Evolutionary conservation across 2,113 vertebrate species (phyloP), one percentile per base, ranked within the genome.

Genomic region (Trochalopteron elliotii): DNA sequence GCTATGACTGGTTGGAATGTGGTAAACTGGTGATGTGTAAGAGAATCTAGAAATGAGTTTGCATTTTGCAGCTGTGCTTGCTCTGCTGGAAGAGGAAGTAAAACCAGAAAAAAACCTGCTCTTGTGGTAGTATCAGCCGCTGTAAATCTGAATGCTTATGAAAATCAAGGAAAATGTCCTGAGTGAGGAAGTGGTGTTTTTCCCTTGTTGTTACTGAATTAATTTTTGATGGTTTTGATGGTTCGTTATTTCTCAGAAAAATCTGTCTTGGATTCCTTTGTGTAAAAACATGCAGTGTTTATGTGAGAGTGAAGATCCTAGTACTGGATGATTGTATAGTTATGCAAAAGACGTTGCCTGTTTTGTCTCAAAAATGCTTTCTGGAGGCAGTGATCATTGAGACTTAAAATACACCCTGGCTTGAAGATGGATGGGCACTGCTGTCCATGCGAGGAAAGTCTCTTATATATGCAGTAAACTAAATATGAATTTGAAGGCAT

Each of bases 351-450:
- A 27, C 67, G 63, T 90, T 60, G 24, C 15, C 79, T 72, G 53
- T 50, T 96, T 87, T 92, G 59, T 83, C 52, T 94, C 67, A 76
- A 89, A 90, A 88, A 70, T 61, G 9, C 10, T 89, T 89, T 97
- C 50, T 91, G 82, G 69, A 92, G 59, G 44, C 63, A 88, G 37
- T 70, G 72, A 60, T 42, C 59, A 80, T 5, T 76, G 50, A 77
- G 63, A 27, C 22, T 89, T 83, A 49, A 84, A 80, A 45, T 50
- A 71, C 47, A 79, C 28, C 28, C 10, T 52, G 35, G 24, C 27
- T 19, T 83, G 45, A 86, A 42, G 72, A 86, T 83, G 30, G 49
- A 91, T 77, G 35, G 19, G 35, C 37, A 69, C 63, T 65, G 49
- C 47, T 87, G n/a, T 89, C 45, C 39, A 10, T 52, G 24, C 16